phyloP scores from a whole-genome alignment of 2,113 vertebrate species.

The Podiceps cristatus region DNA sequence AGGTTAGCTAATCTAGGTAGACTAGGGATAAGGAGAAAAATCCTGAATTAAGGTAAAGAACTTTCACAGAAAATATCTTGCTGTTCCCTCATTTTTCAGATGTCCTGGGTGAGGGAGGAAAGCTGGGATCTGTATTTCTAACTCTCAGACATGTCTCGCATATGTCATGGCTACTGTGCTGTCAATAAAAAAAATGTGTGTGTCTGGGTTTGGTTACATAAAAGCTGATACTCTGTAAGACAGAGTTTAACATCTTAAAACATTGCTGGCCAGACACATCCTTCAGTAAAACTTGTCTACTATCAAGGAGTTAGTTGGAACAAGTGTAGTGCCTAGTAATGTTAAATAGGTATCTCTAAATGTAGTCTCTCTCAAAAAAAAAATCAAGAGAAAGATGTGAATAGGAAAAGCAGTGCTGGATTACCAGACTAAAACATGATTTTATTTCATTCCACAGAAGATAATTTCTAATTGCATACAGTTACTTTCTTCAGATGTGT shows the following conservation, averaged over 20 bases:
- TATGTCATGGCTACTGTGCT: background rate
- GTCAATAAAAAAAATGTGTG: background rate
- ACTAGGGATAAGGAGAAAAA: background rate
- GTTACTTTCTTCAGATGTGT: background rate
- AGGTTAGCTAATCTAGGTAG: background rate
- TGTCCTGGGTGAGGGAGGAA: rapidly evolving
- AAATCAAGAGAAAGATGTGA: background rate
- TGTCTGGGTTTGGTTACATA: background rate
- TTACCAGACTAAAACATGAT: background rate
- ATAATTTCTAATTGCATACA: background rate
- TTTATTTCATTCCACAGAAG: background rate
- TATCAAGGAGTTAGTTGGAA: conserved; percentile 30
- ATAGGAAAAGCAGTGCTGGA: background rate
- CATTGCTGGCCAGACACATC: background rate
- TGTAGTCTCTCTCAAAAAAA: background rate
- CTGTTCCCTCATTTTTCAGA: background rate
- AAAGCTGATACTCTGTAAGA: background rate
- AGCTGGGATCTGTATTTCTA: background rate
- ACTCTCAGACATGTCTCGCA: background rate
- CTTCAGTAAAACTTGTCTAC: conserved; percentile 6
- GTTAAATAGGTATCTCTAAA: background rate
- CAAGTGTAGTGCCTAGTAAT: background rate
- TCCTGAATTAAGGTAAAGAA: background rate
- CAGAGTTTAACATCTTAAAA: background rate
- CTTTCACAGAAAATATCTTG: background rate